phyloP scores from a whole-genome alignment of 2,797 vertebrate species.

The Lagocephalus sceleratus region DNA sequence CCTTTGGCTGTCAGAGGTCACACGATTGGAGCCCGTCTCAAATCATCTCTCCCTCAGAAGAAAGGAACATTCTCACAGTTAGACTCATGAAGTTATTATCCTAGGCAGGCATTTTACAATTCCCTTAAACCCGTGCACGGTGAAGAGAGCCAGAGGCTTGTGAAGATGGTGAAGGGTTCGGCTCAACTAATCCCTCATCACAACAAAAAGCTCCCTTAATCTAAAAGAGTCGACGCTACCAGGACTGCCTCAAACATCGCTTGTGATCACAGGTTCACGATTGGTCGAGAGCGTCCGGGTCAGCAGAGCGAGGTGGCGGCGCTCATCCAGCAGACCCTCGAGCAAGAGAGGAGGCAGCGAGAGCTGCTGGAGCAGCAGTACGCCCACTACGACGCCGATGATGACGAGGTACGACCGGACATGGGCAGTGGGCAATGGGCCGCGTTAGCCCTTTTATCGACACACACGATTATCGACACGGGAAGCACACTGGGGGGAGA shows the following conservation, averaged over 20 bases:
- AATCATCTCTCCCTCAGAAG: background rate
- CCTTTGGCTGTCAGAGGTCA: slow-evolving; percentile 57
- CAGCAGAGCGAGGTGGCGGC: slow-evolving; percentile 97
- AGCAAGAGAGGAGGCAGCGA: slow-evolving; percentile 92
- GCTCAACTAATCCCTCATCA: too few relatives aligned
- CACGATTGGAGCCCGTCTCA: slow-evolving; percentile 42
- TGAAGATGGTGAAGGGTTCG: too few relatives aligned
- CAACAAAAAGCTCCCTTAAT: too few relatives aligned
- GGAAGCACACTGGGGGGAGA: slow-evolving; percentile 17
- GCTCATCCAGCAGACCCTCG: slow-evolving; percentile 95
- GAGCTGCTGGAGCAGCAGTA: slow-evolving; percentile 96
- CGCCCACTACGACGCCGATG: slow-evolving; percentile 93
- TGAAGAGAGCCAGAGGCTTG: too few relatives aligned
- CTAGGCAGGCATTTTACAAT: too few relatives aligned
- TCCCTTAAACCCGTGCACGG: too few relatives aligned
- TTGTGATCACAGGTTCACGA: slow-evolving; percentile 84
- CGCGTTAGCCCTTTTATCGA: too few relatives aligned
- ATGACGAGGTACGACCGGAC: slow-evolving; percentile 86
- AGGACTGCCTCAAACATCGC: background rate
- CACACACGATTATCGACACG: background rate
- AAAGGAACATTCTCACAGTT: too few relatives aligned
- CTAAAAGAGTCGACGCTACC: background rate
- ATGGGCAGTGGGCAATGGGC: background rate
- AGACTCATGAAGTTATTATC: too few relatives aligned
- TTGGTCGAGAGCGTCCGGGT: slow-evolving; percentile 95